Conservation (phyloP, 2,113 vertebrate genomes). For the Dendropsophus ebraccatus region DNA sequence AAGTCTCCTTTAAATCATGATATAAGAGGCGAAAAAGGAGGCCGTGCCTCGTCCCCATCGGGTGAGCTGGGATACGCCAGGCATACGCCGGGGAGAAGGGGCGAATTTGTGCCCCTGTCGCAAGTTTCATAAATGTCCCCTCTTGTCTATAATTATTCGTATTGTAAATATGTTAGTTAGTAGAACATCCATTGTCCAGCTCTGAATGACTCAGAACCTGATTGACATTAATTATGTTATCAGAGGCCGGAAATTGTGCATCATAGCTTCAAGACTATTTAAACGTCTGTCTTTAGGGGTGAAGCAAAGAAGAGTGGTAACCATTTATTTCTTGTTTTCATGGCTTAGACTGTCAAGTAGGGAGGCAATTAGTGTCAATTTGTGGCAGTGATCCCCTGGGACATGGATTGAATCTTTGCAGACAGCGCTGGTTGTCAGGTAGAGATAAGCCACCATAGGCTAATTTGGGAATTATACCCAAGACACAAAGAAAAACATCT, state of each 20-base stretch:
- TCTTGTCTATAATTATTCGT: neutral
- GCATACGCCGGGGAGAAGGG: no score
- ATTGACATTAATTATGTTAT: constrained; percentile 8
- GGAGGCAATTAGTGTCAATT: constrained; percentile 55
- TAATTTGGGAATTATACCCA: constrained; percentile 36
- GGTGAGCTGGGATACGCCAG: no score
- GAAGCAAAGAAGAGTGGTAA: neutral
- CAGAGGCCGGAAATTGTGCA: neutral
- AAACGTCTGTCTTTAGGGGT: constrained; percentile 15
- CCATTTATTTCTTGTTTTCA: constrained; percentile 37
- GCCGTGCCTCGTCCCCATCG: no score
- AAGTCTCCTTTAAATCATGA: no score
- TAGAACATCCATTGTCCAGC: neutral
- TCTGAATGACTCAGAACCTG: neutral
- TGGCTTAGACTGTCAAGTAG: constrained; percentile 35
- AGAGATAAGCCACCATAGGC: constrained; percentile 43
- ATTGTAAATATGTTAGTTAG: neutral
- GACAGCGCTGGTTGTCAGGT: constrained; percentile 41
- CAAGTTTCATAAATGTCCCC: no score
- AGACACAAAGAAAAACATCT: neutral
- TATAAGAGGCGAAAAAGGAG: no score
- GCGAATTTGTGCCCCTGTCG: no score
- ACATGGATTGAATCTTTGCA: constrained; percentile 41
- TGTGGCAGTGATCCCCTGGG: constrained; percentile 37
- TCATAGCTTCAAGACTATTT: neutral